Conservation (phyloP, 2,888 invertebrate species). For the Nephrotoma flavescens region DNA sequence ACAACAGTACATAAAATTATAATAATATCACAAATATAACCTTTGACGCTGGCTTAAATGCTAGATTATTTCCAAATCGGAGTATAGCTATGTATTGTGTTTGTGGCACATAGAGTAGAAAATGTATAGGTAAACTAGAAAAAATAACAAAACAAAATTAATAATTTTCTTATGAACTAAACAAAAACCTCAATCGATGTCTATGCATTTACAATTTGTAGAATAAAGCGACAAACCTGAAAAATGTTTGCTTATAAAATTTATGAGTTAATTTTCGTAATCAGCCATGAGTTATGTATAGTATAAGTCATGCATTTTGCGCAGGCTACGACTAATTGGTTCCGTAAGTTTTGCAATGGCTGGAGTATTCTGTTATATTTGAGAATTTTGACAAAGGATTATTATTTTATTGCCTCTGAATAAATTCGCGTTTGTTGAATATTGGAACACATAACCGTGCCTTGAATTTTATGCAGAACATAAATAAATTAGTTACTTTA, state of each 20-base stretch:
- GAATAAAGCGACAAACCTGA: background rate
- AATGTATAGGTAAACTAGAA: background rate
- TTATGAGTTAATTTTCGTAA: background rate
- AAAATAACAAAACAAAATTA: background rate
- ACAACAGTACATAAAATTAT: background rate
- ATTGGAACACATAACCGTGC: too few relatives aligned
- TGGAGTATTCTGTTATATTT: too few relatives aligned
- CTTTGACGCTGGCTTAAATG: background rate
- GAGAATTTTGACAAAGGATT: too few relatives aligned
- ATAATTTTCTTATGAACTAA: background rate
- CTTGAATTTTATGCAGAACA: too few relatives aligned
- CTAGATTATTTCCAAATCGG: background rate
- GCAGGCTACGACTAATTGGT: background rate
- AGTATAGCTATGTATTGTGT: background rate
- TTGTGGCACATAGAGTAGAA: background rate
- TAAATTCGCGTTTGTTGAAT: too few relatives aligned
- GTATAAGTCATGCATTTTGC: background rate
- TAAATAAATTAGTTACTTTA: too few relatives aligned
- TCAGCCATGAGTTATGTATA: background rate
- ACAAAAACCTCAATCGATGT: background rate
- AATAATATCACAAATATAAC: background rate
- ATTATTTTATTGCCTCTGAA: too few relatives aligned
- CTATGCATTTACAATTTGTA: background rate
- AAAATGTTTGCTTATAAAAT: background rate
- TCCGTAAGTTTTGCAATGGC: too few relatives aligned